Evolutionary conservation across 2,888 invertebrate species (phyloP).

Genomic region (Gymnosoma rotundatum): DNA sequence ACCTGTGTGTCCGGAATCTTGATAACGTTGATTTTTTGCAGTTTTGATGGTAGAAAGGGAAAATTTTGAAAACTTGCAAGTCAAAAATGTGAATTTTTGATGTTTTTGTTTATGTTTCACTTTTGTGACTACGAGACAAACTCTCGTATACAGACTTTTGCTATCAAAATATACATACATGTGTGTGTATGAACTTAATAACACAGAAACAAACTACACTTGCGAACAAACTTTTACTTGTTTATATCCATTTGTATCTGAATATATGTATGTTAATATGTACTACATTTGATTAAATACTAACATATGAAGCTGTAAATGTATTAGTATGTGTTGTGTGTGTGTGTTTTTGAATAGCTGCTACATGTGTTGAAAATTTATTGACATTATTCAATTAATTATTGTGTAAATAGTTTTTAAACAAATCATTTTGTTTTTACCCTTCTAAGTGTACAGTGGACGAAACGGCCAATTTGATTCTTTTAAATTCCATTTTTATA

Average conservation of each 20-base stretch:
- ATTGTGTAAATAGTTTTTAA: conserved; percentile 79
- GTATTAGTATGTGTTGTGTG: conserved; percentile 68
- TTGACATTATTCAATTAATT: conserved; percentile 82
- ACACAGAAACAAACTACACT: conserved; percentile 19
- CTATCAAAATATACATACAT: neutral
- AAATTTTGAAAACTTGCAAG: conserved; percentile 48
- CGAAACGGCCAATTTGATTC: too few relatives aligned
- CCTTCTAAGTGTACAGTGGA: conserved; percentile 42
- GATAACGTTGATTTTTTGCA: conserved; percentile 56
- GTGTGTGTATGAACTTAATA: neutral
- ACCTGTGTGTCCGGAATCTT: conserved; percentile 65
- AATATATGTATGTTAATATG: conserved; percentile 3
- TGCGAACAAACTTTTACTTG: neutral
- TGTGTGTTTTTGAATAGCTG: conserved; percentile 35
- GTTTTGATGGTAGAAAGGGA: conserved; percentile 23
- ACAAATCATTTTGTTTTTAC: conserved; percentile 30
- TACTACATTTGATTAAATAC: neutral
- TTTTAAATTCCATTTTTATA: too few relatives aligned
- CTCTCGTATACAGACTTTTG: neutral
- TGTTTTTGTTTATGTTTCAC: conserved; percentile 65
- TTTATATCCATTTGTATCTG: conserved; percentile 28
- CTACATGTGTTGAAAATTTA: conserved; percentile 79
- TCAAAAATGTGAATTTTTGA: conserved; percentile 44
- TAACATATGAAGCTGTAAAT: neutral
- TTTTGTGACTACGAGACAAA: conserved; percentile 29